Evolutionary conservation across 2,888 invertebrate genomes (phyloP), one percentile per base, ranked within the genome.

Genomic region (Lissonota sp.): DNA sequence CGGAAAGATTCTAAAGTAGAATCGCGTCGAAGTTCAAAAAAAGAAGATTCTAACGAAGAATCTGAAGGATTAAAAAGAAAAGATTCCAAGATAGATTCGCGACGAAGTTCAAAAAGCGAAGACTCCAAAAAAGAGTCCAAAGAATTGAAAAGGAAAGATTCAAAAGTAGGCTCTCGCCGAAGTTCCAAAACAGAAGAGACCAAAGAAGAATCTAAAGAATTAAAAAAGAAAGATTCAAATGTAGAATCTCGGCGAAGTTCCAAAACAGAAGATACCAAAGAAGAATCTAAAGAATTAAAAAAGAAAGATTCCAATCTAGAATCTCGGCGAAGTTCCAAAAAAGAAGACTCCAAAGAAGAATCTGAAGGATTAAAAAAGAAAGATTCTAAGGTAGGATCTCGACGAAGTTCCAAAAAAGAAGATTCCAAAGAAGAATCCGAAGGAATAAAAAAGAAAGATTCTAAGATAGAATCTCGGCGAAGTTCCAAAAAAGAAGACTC

Each of bases 91-190:
- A 75, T 69, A 88, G 90, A 7, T 26, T 26, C 26, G 26, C 53
- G 14, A 16, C 53, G 53, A 88, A 87, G 16, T 89, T 89, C 57
- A 88, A 86, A 83, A 76, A 69, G 69, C 8, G 83, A 81, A 10
- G 77, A 84, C 7, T 42, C 39, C 1, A 63, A 67, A 12, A 60
- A 62, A 71, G 40, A n/a, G 51, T 44, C 57, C 16, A 42, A 51
- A 14, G 16, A 10, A 39, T 66, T n/a, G 4, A 66, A 51, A 39
- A 51, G 39, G 44, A 14, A 40, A 16, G 53, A 46, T 1, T 66
- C 66, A 0, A 44, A 44, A 40, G 77, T 12, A 12, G 14, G 37
- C 16, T 53, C 16, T 14, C 12, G 60, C 57, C 7, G 70, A 62
- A 58, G 79, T n/a, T 1, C n/a, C 7, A 10, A 70, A 70, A 14